Conservation (phyloP, 2,113 vertebrate species). For the Chamaetylas fuelleborni region DNA sequence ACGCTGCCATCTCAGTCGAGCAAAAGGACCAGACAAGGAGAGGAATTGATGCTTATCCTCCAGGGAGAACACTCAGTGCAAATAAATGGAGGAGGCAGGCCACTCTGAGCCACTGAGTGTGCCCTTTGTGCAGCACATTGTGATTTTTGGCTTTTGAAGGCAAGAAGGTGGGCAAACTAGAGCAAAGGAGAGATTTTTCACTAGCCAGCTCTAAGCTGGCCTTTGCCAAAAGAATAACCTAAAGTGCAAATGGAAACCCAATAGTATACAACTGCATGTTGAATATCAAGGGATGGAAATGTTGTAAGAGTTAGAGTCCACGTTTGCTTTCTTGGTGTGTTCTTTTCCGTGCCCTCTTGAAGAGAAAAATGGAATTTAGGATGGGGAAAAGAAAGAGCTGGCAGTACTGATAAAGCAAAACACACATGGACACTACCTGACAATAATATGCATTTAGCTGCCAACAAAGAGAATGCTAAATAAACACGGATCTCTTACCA, state of each 20-base stretch:
- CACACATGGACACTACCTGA: not conserved
- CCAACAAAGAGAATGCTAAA: not conserved
- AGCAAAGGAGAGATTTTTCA: not conserved
- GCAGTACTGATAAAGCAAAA: not conserved
- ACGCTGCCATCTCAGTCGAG: not conserved
- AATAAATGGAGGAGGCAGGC: not conserved
- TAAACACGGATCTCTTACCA: not conserved
- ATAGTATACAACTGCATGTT: not conserved
- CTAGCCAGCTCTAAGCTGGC: not conserved
- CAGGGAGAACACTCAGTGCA: not conserved
- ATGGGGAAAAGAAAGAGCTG: not conserved
- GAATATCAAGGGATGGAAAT: not conserved
- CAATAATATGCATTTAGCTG: not conserved
- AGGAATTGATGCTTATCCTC: not conserved
- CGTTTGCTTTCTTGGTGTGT: not conserved
- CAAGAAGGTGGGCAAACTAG: not conserved
- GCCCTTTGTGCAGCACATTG: slow-evolving; percentile 12
- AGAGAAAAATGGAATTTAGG: not conserved
- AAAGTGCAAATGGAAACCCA: not conserved
- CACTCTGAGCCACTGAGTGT: not conserved
- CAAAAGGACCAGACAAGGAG: not conserved
- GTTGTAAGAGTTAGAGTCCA: not conserved
- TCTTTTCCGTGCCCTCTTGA: not conserved
- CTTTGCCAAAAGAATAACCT: slow-evolving; percentile 18
- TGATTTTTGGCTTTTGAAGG: slow-evolving; percentile 31